Evolutionary conservation across 2,888 invertebrate genomes (phyloP), one percentile per base, ranked within the genome.

Genomic region (Seira ritae): DNA sequence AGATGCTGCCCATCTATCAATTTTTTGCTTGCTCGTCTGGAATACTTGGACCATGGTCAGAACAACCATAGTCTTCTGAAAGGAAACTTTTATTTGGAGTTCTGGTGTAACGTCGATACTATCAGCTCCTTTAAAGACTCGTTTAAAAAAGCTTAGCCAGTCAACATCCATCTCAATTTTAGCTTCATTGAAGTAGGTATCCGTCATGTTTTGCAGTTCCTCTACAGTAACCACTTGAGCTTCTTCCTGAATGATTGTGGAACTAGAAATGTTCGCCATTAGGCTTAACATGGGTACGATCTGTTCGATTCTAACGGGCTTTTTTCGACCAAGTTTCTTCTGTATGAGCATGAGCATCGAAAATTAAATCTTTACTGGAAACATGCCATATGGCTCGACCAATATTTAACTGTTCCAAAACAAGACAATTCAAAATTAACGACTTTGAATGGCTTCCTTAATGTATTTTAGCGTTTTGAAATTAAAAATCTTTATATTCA

Each of bases 141-240:
- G 10, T 19, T 71, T 71, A 15, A 82, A 77, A 46, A 82, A 82
- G n/a, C 42, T 66, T 8, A 82, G 37, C 82, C 82, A 82, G 17
- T 82, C 50, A 8, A 81, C 66, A 23, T 77, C 20, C 55, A 37
- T 55, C 19, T 78, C 17, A 1, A 74, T 37, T 50, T 69, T 60
- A 4, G 3, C 24, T 10, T 75, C 24, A 24, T 19, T 10, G 1
- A 82, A 15, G n/a, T 22, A 72, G n/a, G 4, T 0, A 17, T 77
- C 72, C 23, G 82, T 82, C 23, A 23, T 65, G 0, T 71, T 42
- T 62, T 82, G 82, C 24, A 82, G 15, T n/a, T 72, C 37, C 0
- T 10, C 60, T 60, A 81, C 76, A 17, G 70, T 71, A 3, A 75
- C 17, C 24, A 24, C 12, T 24, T 23, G 22, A 20, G 67, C 31